Conservation (phyloP, 2,797 vertebrate genomes). For the Passerculus sandwichensis region DNA sequence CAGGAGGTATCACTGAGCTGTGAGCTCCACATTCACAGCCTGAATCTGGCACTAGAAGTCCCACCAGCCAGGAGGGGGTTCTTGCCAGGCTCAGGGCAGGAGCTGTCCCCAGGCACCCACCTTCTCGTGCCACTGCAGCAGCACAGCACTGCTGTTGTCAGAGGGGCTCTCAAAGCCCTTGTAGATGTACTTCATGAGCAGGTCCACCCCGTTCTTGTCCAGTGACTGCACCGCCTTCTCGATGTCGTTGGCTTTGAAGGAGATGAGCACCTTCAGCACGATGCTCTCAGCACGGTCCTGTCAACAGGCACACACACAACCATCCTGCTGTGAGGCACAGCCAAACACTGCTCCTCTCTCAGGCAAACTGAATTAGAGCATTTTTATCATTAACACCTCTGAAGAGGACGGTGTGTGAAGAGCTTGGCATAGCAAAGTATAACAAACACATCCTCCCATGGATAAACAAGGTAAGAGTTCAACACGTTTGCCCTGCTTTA, state of each 20-base stretch:
- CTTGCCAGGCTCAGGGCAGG: background rate
- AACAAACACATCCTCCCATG: rapidly evolving
- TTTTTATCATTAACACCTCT: background rate
- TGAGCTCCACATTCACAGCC: background rate
- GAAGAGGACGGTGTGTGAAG: background rate
- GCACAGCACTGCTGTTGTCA: constrained; percentile 95
- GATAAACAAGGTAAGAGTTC: background rate
- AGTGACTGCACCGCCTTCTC: constrained; percentile 95
- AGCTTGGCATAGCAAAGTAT: rapidly evolving
- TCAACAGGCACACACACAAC: background rate
- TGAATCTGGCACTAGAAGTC: background rate
- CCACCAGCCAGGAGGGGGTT: background rate
- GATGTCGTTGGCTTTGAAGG: constrained; percentile 95
- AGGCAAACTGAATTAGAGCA: background rate
- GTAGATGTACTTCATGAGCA: constrained; percentile 99
- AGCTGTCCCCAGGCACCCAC: constrained; percentile 58
- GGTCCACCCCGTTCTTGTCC: constrained; percentile 93
- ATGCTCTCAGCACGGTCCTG: constrained; percentile 95
- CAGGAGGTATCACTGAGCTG: background rate
- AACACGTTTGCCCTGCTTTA: background rate
- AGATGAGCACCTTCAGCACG: constrained; percentile 95
- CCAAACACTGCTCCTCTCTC: background rate
- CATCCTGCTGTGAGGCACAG: rapidly evolving
- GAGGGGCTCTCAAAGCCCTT: constrained; percentile 97
- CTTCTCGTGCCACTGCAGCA: constrained; percentile 98